A percentile compares a stretch with the other conserved stretches of the same genome.
phyloP scores from a whole-genome alignment of 2,113 vertebrate genomes.

The Emydura subglobosa region DNA sequence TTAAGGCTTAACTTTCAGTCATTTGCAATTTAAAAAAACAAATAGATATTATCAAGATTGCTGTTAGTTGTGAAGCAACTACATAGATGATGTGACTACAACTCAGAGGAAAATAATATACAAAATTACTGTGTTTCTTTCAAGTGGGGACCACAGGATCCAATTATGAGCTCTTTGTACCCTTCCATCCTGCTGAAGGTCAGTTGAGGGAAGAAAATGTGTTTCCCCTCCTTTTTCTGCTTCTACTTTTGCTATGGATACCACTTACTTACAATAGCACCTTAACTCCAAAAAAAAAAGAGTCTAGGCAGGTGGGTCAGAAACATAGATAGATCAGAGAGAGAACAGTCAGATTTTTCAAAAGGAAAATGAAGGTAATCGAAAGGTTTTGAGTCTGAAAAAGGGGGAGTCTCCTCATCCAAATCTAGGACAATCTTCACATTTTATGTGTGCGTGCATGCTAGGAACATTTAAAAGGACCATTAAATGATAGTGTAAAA shows the following conservation, averaged over 20 bases:
- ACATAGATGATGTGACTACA: not conserved
- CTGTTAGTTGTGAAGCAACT: not conserved
- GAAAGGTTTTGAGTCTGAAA: not conserved
- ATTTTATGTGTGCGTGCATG: not conserved
- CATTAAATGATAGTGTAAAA: not conserved
- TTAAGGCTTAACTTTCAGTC: not conserved
- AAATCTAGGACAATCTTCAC: not conserved
- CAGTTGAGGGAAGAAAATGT: not conserved
- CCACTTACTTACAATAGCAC: not conserved
- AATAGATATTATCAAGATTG: not conserved
- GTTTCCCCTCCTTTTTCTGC: not conserved
- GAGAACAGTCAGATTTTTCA: not conserved
- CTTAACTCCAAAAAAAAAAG: not conserved
- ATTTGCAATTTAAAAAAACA: not conserved
- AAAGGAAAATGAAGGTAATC: not conserved
- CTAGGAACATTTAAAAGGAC: not conserved
- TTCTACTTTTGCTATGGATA: not conserved
- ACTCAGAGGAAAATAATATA: not conserved
- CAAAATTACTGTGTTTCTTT: not conserved
- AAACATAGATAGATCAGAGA: not conserved
- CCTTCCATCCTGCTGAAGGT: not conserved
- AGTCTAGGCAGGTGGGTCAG: not conserved
- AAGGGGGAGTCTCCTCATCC: not conserved
- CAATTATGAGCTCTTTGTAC: not conserved
- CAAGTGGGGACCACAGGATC: not conserved